phyloP scores from a whole-genome alignment of 2,113 vertebrate genomes.

The Spizaetus ornatus region DNA sequence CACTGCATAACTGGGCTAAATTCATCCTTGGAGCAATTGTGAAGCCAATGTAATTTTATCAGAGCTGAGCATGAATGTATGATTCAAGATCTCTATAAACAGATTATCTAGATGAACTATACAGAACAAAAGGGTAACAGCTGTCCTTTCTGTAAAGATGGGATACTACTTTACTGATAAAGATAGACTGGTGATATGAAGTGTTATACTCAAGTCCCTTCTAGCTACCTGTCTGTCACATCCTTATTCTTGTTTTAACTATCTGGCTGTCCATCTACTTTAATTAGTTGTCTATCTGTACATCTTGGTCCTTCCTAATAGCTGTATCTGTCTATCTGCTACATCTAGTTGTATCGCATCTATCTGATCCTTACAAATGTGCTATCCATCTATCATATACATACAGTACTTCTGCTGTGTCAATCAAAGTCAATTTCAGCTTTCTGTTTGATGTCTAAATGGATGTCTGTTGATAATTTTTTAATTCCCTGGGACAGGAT shows the following conservation, averaged over 20 bases:
- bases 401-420: background rate
- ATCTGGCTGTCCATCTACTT: background rate
- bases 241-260: background rate
- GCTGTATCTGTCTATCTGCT: background rate
- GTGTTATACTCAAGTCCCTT: background rate
- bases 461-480: background rate
- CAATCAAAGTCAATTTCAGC: background rate
- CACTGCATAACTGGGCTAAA: background rate
- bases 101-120: background rate
- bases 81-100: background rate
- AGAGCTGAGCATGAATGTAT: background rate
- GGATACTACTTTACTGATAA: background rate
- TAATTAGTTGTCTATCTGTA: background rate
- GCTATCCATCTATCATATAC: background rate
- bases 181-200: background rate
- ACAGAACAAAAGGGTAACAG: background rate
- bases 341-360: background rate
- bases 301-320: background rate
- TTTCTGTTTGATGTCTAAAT: background rate
- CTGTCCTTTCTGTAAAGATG: background rate
- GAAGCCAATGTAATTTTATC: background rate
- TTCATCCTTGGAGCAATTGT: background rate
- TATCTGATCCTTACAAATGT: background rate
- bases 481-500: background rate
- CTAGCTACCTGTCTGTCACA: background rate